phyloP scores from a whole-genome alignment of 2,888 invertebrate genomes.

The Pilophorus perplexus region DNA sequence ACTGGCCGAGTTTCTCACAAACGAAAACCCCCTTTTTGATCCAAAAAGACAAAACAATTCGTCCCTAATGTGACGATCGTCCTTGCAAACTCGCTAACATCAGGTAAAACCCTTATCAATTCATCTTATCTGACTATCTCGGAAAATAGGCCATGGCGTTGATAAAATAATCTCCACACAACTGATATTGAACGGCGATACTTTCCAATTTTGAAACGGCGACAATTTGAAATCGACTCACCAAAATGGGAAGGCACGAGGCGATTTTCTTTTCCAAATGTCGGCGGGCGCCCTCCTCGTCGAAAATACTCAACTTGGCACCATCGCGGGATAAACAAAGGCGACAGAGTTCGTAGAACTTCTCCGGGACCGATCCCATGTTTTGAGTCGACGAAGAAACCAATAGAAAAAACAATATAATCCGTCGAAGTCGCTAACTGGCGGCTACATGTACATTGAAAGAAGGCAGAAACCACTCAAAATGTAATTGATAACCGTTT shows the following conservation, averaged over 20 bases:
- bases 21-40: neutral
- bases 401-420: neutral
- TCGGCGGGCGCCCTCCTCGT: conserved; percentile 69
- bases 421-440: neutral
- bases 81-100: conserved; percentile 9
- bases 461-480: neutral
- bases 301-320: conserved; percentile 73
- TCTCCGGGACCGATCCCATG: conserved; percentile 87
- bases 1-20: neutral
- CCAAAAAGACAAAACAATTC: neutral
- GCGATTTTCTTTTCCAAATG: conserved; percentile 69
- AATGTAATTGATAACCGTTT: conserved; percentile 28
- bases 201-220: no score
- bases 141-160: conserved; percentile 48
- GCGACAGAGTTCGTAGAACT: conserved; percentile 90
- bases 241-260: conserved; percentile 77
- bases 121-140: conserved; percentile 48
- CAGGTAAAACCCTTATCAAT: conserved; percentile 48
- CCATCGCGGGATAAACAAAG: conserved; percentile 81
- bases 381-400: neutral
- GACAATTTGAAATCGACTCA: conserved; percentile 53
- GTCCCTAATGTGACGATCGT: no score
- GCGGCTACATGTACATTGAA: neutral
- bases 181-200: conserved; percentile 29
- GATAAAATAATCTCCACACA: conserved; percentile 45